Base-by-base conservation (phyloP, 2,113 vertebrate genomes). In the Syrrhaptes paradoxus region DNA sequence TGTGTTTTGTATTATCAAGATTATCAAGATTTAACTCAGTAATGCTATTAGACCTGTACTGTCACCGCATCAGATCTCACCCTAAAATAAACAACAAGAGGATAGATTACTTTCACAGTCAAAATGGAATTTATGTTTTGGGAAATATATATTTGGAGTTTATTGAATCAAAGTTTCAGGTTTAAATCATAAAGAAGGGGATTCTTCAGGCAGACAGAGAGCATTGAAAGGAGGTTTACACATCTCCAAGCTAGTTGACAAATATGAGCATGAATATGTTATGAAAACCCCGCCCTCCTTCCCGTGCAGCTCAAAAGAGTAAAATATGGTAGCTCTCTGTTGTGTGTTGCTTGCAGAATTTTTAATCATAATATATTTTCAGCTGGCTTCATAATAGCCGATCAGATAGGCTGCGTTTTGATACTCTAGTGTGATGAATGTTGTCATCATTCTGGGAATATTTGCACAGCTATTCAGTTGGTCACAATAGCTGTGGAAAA, bases 401-500 rank as follows among this genome's bases (percentile, higher is more conserved):
- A 36, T 91, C 68, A 46, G 54, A 93, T 73, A 55, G 94, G 45
- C 82, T 94, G 71, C 7, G 3, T 61, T 85, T 82, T 87, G 79
- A 2, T 83, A 80, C 65, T 93, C 17, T 32, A 76, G 72, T 21
- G 68, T 86, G 73, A 87, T 93, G 58, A 76, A 93, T 90, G 89
- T 86, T 96, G 89, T 95, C 95, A 96, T 95, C 93, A 3, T 94
- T 76, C 80, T 86, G 94, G 65, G 59, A 94, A 32, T 90, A 93
- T 93, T 94, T 95, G 89, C 51, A 54, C 76, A 90, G 86, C 88
- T 90, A 93, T 92, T 93, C 76, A 94, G 17, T 78, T 85, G 58
- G 70, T 93, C 84, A 96, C 92, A 95, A 94, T 96, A 90, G 76
- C 92, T 78, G 86, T 65, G 80, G 87, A 5, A 57, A 91, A 92